A percentile compares a stretch with the other conserved stretches of the same genome.
Evolutionary conservation across 53 echinoderm and acorn worm genomes (phyloP).

Genomic region (Stichopus horrens): DNA sequence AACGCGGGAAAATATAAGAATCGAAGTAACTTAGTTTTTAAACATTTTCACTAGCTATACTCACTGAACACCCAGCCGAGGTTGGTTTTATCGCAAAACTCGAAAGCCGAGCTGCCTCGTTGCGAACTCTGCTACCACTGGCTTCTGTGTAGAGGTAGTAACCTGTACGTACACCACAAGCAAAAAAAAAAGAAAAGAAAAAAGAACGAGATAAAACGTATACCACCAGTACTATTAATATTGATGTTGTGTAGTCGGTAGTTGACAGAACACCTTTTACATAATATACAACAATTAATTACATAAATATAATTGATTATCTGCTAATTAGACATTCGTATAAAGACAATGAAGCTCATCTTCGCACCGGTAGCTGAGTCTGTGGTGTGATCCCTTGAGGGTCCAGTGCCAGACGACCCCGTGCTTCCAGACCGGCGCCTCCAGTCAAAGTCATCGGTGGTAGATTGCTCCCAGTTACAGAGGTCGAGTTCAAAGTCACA

Average conservation of each 20-base stretch:
- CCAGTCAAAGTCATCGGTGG: constrained; percentile 83
- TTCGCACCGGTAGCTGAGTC: constrained; percentile 51
- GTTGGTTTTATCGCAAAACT: constrained; percentile 36
- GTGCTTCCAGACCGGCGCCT: constrained; percentile 50
- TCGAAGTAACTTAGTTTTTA: too few species aligned
- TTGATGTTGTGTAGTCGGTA: too few species aligned
- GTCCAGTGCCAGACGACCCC: constrained; percentile 62
- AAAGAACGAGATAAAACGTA: too few species aligned
- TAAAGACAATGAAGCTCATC: too few species aligned
- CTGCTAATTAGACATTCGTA: not conserved
- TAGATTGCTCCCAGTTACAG: constrained; percentile 74
- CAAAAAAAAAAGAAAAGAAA: too few species aligned
- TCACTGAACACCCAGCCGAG: constrained; percentile 43
- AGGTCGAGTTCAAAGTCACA: constrained; percentile 82
- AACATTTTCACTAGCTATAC: not conserved
- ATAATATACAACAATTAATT: not conserved
- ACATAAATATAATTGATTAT: not conserved
- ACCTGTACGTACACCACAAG: constrained; percentile 26
- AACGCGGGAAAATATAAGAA: too few species aligned
- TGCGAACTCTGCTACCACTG: constrained; percentile 33
- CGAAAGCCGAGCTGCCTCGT: constrained; percentile 59
- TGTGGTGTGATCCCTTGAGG: constrained; percentile 62
- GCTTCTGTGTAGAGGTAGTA: constrained; percentile 71
- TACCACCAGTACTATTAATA: too few species aligned
- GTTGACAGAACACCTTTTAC: not conserved